Percentiles rank a stretch among this genome's conserved stretches.
These are phyloP conservation scores for Archips crataeganus DNA, from an alignment of 2,888 invertebrate species.

Conservation along the genomic window DNA sequence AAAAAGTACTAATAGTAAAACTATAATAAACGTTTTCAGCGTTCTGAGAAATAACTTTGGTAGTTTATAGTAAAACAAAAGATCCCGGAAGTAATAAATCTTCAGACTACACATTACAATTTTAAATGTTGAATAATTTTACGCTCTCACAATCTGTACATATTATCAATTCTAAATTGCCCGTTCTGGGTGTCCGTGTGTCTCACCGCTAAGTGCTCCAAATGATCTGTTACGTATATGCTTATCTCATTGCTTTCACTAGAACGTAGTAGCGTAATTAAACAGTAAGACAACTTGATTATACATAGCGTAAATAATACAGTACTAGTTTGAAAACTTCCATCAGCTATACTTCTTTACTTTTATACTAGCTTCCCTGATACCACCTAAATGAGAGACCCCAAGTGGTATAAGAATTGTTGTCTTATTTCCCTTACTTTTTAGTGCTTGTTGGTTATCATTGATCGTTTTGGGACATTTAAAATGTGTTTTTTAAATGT, in stretches of 20 bases:
- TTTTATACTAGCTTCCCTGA: neutral
- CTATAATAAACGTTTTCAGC: neutral
- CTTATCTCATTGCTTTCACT: constrained; percentile 45
- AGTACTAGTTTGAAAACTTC: neutral
- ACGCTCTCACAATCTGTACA: constrained; percentile 1
- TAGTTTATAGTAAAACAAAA: neutral
- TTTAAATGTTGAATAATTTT: neutral
- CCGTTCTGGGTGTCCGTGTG: constrained; percentile 27
- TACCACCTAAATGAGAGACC: neutral
- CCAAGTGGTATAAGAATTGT: neutral
- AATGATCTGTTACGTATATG: constrained; percentile 42
- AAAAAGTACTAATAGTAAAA: neutral
- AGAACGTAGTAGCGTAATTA: constrained; percentile 30
- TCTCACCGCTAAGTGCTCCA: constrained; percentile 34
- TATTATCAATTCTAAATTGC: constrained; percentile 19
- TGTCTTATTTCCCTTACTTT: neutral
- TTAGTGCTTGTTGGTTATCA: no score
- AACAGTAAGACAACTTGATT: constrained; percentile 12
- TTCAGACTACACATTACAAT: neutral
- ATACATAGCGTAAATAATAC: constrained; percentile 1
- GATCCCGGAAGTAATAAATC: neutral
- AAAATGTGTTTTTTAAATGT: neutral
- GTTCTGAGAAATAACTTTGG: neutral
- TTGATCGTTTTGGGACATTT: neutral
- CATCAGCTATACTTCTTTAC: neutral